These are phyloP conservation scores for Sinocyclocheilus grahami DNA, from an alignment of 2,113 vertebrate species.

Conservation along the genomic window DNA sequence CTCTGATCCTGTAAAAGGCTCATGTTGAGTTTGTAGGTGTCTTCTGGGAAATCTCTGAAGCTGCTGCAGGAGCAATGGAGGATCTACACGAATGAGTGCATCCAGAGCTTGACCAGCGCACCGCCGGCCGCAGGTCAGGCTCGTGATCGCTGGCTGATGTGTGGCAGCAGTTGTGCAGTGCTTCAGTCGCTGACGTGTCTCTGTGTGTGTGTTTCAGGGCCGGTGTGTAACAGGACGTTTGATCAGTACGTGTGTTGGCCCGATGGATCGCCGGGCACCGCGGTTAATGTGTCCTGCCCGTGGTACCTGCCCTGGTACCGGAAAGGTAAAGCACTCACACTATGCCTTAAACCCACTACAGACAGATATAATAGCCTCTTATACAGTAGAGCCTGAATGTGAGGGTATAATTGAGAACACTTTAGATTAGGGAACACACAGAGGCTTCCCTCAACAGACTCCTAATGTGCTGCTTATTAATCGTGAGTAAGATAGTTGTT, in stretches of 20 bases:
- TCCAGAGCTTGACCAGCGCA: conserved; percentile 60
- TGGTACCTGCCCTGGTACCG: conserved; percentile 90
- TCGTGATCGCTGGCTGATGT: neutral
- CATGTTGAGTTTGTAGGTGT: conserved; percentile 62
- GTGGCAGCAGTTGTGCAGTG: neutral
- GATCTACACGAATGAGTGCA: conserved; percentile 74
- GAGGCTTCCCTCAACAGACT: no score
- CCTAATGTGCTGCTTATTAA: no score
- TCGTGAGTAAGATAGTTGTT: no score
- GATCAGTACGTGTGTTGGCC: conserved; percentile 93
- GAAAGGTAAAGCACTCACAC: conserved; percentile 60
- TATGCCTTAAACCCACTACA: no score
- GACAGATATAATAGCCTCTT: no score
- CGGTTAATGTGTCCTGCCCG: conserved; percentile 91
- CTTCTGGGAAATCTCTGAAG: conserved; percentile 69
- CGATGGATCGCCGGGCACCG: conserved; percentile 83
- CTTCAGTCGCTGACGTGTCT: neutral
- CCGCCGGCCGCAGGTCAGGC: conserved; percentile 64
- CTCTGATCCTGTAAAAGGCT: neutral
- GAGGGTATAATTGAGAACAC: no score
- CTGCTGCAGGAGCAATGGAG: conserved; percentile 75
- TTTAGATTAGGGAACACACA: no score
- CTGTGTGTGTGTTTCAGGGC: conserved; percentile 66
- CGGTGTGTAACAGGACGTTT: conserved; percentile 92
- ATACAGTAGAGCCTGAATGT: no score